Base-by-base conservation (phyloP, 2,888 invertebrate genomes). In the Xylocampa areola region DNA sequence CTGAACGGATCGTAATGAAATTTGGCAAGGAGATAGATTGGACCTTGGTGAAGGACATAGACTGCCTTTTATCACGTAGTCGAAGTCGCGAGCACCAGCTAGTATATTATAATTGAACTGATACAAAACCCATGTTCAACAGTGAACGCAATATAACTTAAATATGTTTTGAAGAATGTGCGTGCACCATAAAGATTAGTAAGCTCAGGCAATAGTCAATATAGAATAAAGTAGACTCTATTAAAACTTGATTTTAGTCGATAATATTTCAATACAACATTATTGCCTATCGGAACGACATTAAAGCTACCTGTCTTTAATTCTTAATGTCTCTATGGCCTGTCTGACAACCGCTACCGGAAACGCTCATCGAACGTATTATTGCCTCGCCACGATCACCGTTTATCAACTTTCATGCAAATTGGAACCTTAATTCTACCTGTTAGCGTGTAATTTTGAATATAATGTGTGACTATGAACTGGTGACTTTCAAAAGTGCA, bases 401-500 rank as follows among this genome's bases (percentile, higher is more conserved):
- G 27, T 11, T 43, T 37, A 44, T 51, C 27, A 48, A 32, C 44
- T 14, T 58, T 33, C 23, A 70, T 59, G 35, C 35, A 51, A 68
- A 72, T 68, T 54, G 45, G 11, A 35, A 45, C 51, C 41, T 41
- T 67, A 61, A 35, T 6, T 23, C 7, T 25, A 51, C 4, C 8
- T 3, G 6, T 17, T 39, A 68, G 10, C 39, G 47, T 62, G n/a
- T 57, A 48, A 52, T 52, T 43, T 57, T 7, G 10, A 45, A 33
- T 25, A n/a, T 59, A 53, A 66, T 41, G 10, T 19, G 32, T 17
- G 14, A 29, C 19, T 54, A 4, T 30, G 30, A 43, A 41, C 47
- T 25, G 48, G 44, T 51, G 68, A 68, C 59, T 72, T 63, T 72
- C 53, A 72, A 64, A 60, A 57, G 27, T 27, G 50, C 53, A 58